Base-by-base conservation (phyloP, 2,113 vertebrate species). In the Turdus rufiventris region DNA sequence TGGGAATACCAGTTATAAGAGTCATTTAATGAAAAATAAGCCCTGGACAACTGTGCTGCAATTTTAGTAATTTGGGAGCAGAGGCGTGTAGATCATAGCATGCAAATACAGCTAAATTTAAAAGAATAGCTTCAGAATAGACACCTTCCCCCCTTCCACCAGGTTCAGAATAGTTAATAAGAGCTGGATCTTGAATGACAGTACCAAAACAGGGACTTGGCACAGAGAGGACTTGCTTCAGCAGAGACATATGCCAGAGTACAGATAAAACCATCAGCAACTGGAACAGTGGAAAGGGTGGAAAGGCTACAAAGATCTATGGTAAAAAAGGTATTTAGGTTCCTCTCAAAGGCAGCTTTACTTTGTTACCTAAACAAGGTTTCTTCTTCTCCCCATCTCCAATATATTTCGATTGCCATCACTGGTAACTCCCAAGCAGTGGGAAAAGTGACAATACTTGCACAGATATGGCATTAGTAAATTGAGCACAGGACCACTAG, bases 41-140 rank as follows among this genome's bases (percentile, higher is more conserved):
- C 42, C 26, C 76, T 57, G 33, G 58, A 92, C 89, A 97, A 47
- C 84, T 94, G 89, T 53, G 67, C 16, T 94, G 66, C 77, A 92
- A 29, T 89, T 91, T 93, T 89, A 91, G 89, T 65, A 70, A 91
- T 91, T 92, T 96, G 87, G 57, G 36, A 62, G 66, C 84, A 95
- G 57, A 77, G 40, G 80, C 80, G 16, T 57, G 36, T 16, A 42
- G 73, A 85, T 75, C 66, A 75, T 19, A 65, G 48, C 47, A 63
- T 25, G 89, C 31, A 77, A 77, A 93, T 40, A 93, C 5, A 9
- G 70, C 48, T 84, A 72, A 84, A 93, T 84, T 89, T 95, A 36
- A 77, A 79, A 93, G 42, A 84, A 31, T 23, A 48, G 13, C 31
- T 74, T 89, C 68, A 85, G 63, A 83, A 85, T 42, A 88, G 62